Evolutionary conservation across 2,888 invertebrate species (phyloP), one percentile per base, ranked within the genome.

Genomic region (Sphaerophoria rueppellii): DNA sequence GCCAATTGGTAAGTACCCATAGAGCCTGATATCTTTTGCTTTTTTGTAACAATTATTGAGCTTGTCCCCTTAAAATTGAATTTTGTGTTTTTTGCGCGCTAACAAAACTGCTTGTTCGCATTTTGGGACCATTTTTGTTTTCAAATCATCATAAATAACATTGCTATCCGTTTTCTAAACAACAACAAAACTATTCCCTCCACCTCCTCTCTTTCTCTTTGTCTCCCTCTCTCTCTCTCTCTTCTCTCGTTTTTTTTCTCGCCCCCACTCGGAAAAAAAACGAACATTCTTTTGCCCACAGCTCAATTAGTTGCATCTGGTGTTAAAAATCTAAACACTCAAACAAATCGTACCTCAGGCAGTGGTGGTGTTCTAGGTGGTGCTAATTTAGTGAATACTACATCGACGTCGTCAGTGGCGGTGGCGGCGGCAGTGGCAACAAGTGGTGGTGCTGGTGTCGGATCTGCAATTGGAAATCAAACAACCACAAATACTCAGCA

Each of bases 301-400:
- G 92, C 92, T 89, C 92, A 95, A 91, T 92, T 95, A 89, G 94
- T 95, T 92, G 92, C 94, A 74, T 93, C 94, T 87, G 93, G 95
- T 82, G 94, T 95, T 90, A 95, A 95, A 91, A 94, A 93, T 88
- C 87, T 92, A 86, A 92, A 90, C 90, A 89, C 91, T 87, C 90
- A 91, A 89, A 89, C 91, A 88, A 89, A 92, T 88, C 91, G 92
- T 89, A 89, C 91, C 88, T 89, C 91, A 87, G 87, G 57, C 82
- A 77, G 76, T 34, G 58, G 71, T 37, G 54, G 70, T 55, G 24
- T 24, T 24, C 52, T 65, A 43, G 57, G 71, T 63, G 71, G 60
- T 65, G 69, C 77, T 48, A 86, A 80, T 78, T 72, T 73, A 50
- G 79, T 55, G n/a, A 87, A 82, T 61, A 75, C 71, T 14, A 52